A percentile compares a stretch with the other conserved stretches of the same genome.
Conservation (phyloP, 2,888 invertebrate genomes). For the Cyaniris semiargus region DNA sequence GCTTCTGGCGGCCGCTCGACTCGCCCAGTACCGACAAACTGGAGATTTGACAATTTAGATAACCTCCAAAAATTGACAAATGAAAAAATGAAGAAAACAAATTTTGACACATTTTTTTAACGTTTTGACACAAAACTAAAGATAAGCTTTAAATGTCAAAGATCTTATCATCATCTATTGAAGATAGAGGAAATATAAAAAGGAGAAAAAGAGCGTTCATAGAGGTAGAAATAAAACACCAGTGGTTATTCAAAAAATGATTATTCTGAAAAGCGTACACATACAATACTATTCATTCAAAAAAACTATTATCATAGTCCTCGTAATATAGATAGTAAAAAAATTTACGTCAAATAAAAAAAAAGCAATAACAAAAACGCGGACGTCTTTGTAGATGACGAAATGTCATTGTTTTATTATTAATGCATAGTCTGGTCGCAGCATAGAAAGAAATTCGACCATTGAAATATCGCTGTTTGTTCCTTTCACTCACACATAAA, state of each 20-base stretch:
- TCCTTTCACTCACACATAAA: background rate
- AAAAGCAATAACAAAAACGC: background rate
- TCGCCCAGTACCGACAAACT: slow-evolving; percentile 77
- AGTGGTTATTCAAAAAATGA: slow-evolving; percentile 70
- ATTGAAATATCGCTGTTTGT: background rate
- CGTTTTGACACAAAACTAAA: background rate
- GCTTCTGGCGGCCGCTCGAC: slow-evolving; percentile 71
- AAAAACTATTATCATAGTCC: slow-evolving; percentile 41
- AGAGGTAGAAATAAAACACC: slow-evolving; percentile 59
- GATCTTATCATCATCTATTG: background rate
- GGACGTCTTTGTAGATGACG: background rate
- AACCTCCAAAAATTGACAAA: slow-evolving; percentile 28
- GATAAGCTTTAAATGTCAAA: background rate
- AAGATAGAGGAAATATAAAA: background rate
- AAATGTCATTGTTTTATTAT: slow-evolving; percentile 1
- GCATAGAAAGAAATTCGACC: background rate
- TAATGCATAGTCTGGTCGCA: background rate
- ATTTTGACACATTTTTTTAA: background rate
- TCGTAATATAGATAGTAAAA: slow-evolving; percentile 36
- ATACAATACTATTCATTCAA: slow-evolving; percentile 49
- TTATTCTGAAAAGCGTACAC: slow-evolving; percentile 76
- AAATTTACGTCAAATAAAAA: slow-evolving; percentile 33
- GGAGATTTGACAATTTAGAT: slow-evolving; percentile 48
- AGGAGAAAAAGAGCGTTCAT: background rate
- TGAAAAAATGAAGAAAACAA: background rate